A percentile compares a stretch with the other conserved stretches of the same genome.
Conservation (phyloP, 2,888 invertebrate species). For the Ceriagrion tenellum region DNA sequence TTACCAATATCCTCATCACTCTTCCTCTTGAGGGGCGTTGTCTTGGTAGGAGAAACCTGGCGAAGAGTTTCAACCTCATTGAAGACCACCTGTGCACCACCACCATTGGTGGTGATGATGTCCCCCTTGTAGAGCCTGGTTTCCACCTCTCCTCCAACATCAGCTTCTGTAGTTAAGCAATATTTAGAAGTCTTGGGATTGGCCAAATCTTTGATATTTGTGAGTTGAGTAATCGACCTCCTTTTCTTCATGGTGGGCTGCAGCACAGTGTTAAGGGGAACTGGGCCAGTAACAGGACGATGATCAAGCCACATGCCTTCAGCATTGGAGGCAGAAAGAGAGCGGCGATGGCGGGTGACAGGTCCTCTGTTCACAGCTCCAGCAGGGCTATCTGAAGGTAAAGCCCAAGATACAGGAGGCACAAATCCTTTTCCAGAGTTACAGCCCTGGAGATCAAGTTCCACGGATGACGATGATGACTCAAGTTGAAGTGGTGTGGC, state of each 20-base stretch:
- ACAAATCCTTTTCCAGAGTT: not conserved
- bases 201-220: slow-evolving; percentile 84
- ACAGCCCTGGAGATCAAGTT: slow-evolving; percentile 57
- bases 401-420: slow-evolving; percentile 57
- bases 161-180: slow-evolving; percentile 93
- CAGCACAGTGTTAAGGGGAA: slow-evolving; percentile 88
- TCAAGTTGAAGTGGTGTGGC: slow-evolving; percentile 72
- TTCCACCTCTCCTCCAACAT: slow-evolving; percentile 94
- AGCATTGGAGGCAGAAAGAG: slow-evolving; percentile 87
- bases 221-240: slow-evolving; percentile 91
- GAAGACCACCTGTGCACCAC: slow-evolving; percentile 97
- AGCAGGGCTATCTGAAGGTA: not conserved
- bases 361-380: not conserved
- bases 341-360: slow-evolving; percentile 85
- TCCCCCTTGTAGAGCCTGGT: slow-evolving; percentile 97
- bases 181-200: slow-evolving; percentile 86
- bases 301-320: slow-evolving; percentile 93
- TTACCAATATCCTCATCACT: slow-evolving; percentile 68
- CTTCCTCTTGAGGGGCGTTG: slow-evolving; percentile 77
- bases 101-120: slow-evolving; percentile 94
- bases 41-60: slow-evolving; percentile 86
- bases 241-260: slow-evolving; percentile 91
- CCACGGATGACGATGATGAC: slow-evolving; percentile 75
- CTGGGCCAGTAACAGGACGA: slow-evolving; percentile 84
- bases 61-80: slow-evolving; percentile 95